A percentile compares a stretch with the other conserved stretches of the same genome.
These are phyloP conservation scores for Chesias legatella DNA, from an alignment of 2,888 invertebrate genomes.

Conservation along the genomic window DNA sequence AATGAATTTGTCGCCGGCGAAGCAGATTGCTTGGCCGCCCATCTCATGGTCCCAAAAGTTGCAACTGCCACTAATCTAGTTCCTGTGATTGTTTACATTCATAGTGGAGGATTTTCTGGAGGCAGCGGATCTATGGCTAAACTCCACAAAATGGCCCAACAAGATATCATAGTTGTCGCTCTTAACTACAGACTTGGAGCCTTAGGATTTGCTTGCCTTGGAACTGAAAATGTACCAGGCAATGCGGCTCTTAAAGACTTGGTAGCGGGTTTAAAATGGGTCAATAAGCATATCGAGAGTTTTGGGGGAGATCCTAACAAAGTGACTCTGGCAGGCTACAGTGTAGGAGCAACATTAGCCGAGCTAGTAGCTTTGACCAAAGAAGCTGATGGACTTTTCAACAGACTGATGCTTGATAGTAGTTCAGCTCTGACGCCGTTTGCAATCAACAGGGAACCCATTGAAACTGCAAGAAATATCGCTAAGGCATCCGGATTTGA, in stretches of 20 bases:
- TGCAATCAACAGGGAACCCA: conserved; percentile 60
- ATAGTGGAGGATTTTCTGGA: conserved; percentile 65
- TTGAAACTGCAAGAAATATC: conserved; percentile 61
- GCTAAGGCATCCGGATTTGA: conserved; percentile 62
- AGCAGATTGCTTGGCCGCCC: conserved; percentile 59
- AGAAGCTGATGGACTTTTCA: conserved; percentile 53
- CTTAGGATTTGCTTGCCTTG: conserved; percentile 84
- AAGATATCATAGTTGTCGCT: conserved; percentile 83
- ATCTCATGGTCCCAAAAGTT: conserved; percentile 53
- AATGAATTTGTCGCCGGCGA: conserved; percentile 49
- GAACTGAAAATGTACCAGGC: conserved; percentile 83
- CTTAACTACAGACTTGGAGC: conserved; percentile 87
- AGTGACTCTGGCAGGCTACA: conserved; percentile 91
- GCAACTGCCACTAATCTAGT: conserved; percentile 52
- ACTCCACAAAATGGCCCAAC: conserved; percentile 82
- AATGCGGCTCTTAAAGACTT: conserved; percentile 94
- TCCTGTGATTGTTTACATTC: conserved; percentile 65
- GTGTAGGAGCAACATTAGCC: conserved; percentile 84
- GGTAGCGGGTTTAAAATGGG: conserved; percentile 87
- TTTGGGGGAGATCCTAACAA: conserved; percentile 91
- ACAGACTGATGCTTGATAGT: conserved; percentile 66
- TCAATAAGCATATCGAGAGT: conserved; percentile 85
- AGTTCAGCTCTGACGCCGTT: conserved; percentile 65
- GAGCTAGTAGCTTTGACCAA: conserved; percentile 58
- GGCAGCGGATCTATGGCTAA: conserved; percentile 64